Base-by-base conservation (phyloP, 1,140 invertebrate species). In the Lepidurus apus region DNA sequence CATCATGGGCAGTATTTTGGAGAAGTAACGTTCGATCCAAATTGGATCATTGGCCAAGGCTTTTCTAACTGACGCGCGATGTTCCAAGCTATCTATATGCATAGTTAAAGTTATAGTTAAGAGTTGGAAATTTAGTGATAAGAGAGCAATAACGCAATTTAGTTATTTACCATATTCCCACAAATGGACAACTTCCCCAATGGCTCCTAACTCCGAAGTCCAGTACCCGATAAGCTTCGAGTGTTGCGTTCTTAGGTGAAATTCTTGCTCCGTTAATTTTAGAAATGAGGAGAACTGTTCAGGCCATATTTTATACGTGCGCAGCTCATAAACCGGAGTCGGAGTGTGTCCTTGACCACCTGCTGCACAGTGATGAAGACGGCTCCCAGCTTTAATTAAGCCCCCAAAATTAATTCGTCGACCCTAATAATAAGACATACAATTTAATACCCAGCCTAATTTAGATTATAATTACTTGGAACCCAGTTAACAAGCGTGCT, bases 121-220 rank as follows among this genome's bases (percentile, higher is more conserved):
- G 10, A 17, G 45, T 6, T 42, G 13, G 10, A 74, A 34, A 34
- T 34, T 34, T 3, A 34, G 34, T 4, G 2, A 77, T 43, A 11
- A 42, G 10, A 9, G 11, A 34, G 17, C 8, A 65, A n/a, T 7
- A 11, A 1, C 34, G 34, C 34, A 34, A 34, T 65, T n/a, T 21
- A 34, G 24, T 73, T 17, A 42, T 26, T 78, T 83, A 86, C 85
- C 85, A 80, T 86, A 86, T 82, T 85, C 84, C 85, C 85, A 86
- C 24, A 86, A 83, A 77, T 86, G 85, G 17, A 86, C 82, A 13
- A 85, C 81, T 81, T 86, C 82, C 80, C 84, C 84, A 5, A 86
- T 80, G 6, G 84, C 85, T 43, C 85, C 85, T 9, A 86, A 80
- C 81, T 86, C 85, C 77, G 83, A 81, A 7, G 81, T 83, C 85